Conservation (phyloP, 2,797 vertebrate species). For the Galaxias olidus region DNA sequence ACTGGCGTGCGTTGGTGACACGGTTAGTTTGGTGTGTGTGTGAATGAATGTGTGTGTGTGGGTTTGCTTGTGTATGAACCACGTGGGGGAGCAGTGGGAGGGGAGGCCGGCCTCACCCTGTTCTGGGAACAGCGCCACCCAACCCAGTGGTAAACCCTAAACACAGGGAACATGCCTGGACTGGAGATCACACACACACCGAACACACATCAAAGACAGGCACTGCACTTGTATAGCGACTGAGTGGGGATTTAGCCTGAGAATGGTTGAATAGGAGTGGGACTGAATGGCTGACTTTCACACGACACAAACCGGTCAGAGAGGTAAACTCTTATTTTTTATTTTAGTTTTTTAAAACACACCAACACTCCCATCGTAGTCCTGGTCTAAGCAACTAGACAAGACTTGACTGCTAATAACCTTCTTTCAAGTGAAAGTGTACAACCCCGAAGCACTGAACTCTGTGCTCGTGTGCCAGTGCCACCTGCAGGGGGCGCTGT, state of each 20-base stretch:
- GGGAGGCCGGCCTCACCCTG: constrained; percentile 56
- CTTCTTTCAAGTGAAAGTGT: too few species aligned
- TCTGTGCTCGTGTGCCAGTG: background rate
- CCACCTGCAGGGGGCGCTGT: constrained; percentile 39
- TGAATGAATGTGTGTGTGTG: too few species aligned
- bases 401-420: too few species aligned
- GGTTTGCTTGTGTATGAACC: too few species aligned
- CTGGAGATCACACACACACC: constrained; percentile 13
- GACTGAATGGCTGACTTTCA: constrained; percentile 14
- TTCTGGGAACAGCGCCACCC: constrained; percentile 67
- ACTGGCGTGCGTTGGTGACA: too few species aligned
- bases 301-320: constrained; percentile 26
- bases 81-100: background rate
- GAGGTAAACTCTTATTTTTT: constrained; percentile 30
- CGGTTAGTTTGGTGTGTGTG: too few species aligned
- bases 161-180: constrained; percentile 56
- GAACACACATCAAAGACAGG: constrained; percentile 9
- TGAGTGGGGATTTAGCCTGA: constrained; percentile 24
- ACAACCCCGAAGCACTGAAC: too few species aligned
- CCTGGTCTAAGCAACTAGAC: too few species aligned
- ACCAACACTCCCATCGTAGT: too few species aligned
- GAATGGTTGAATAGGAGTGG: background rate
- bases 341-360: too few species aligned
- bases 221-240: background rate
- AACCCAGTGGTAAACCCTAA: constrained; percentile 69